Conservation (phyloP, 2,888 invertebrate genomes). For the Calephelis perditalis region DNA sequence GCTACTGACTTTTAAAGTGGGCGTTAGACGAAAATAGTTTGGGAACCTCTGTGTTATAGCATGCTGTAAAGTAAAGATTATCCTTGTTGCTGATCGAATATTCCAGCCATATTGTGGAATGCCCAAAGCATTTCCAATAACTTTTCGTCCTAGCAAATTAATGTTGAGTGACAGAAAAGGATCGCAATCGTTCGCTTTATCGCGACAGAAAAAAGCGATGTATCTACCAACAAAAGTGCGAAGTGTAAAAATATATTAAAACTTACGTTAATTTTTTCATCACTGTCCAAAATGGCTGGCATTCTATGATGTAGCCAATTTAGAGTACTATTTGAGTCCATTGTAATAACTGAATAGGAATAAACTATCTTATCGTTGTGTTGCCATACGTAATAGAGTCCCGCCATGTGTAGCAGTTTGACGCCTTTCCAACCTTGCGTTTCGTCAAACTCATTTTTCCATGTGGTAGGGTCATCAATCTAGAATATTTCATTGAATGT, state of each 20-base stretch:
- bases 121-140: too few relatives aligned
- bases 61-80: too few relatives aligned
- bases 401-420: constrained; percentile 85
- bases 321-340: constrained; percentile 82
- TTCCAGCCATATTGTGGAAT: too few relatives aligned
- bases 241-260: neutral
- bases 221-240: too few relatives aligned
- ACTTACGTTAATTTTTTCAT: constrained; percentile 79
- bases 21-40: too few relatives aligned
- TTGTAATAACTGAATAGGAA: constrained; percentile 87
- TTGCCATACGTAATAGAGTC: constrained; percentile 84
- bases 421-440: constrained; percentile 79
- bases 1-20: too few relatives aligned
- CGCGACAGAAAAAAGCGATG: too few relatives aligned
- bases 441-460: constrained; percentile 69
- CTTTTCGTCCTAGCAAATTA: too few relatives aligned
- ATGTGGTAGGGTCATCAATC: constrained; percentile 76
- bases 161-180: too few relatives aligned
- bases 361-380: constrained; percentile 79
- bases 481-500: constrained; percentile 27
- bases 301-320: constrained; percentile 88
- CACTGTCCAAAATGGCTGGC: constrained; percentile 86
- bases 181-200: too few relatives aligned
- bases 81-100: too few relatives aligned
- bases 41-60: too few relatives aligned